Evolutionary conservation across 2,888 invertebrate species (phyloP), one percentile per base, ranked within the genome.

Genomic region (Amphipyra berbera): DNA sequence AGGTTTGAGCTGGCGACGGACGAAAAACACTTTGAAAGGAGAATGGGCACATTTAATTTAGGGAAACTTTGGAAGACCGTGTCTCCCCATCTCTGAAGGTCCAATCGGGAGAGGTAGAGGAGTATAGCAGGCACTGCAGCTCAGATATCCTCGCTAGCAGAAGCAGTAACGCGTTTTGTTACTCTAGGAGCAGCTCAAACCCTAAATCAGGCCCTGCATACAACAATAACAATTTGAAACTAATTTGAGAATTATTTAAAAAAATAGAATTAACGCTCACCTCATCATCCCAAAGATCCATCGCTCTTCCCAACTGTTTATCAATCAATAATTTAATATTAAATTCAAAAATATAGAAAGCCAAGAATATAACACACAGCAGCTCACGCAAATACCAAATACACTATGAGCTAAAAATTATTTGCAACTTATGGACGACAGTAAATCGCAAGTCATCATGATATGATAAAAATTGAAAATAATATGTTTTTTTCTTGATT

Each of bases 241-340:
- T 30, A 30, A 4, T 4, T 37, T 7, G 10, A 37, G 12, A 37
- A 45, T 5, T 27, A 44, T 12, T 5, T 4, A 9, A 27, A 45
- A 0, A 10, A 44, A 10, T 9, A 44, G 14, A 42, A 27, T 21
- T 21, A 21, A 3, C n/a, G 45, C 65, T 70, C 53, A 70, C 69
- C 52, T 61, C 63, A 12, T 73, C 73, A 30, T 68, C 66, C 56
- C 60, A 61, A 6, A 57, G 21, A 49, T 61, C 44, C 54, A 72
- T 61, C 41, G 46, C 52, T 52, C 41, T 52, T 42, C 46, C 41
- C n/a, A 54, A 62, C 30, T 55, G 49, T 46, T 46, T 38, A 54
- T 35, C 42, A 60, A 56, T 57, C 14, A 69, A 65, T 52, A 65
- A 65, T 49, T 14, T 8, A 47, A 53, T 70, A 69, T 53, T 57